Base-by-base conservation (phyloP, 2,888 invertebrate species). In the Aphodius granarius region DNA sequence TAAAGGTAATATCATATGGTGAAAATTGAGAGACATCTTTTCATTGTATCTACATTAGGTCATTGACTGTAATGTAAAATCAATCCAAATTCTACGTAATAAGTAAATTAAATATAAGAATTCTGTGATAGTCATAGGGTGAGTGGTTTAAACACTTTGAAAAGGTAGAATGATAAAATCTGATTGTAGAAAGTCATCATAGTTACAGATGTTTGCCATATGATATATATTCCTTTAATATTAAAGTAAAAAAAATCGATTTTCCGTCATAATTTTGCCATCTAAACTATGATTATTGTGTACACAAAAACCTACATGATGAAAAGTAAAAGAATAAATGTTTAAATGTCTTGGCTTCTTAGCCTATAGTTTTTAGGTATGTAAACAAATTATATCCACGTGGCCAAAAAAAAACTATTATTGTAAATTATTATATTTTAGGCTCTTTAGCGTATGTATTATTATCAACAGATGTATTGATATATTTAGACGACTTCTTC, bases 331-430 rank as follows among this genome's bases (percentile, higher is more conserved):
- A 65, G 22, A 68, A 81, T 86, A 83, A 86, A 84, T 87, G 87
- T 87, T 83, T 87, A 83, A 85, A 84, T 86, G 86, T 87, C 22
- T 84, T 83, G 85, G 86, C 86, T 86, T 85, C 78, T 85, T 86
- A 86, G 86, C 86, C 84, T 82, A 80, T 86, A 86, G 86, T 83
- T 85, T 84, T 79, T 82, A 82, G 80, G 68, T 65, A 21, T 68
- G 20, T 68, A 68, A 68, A 21, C 20, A 63, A 81, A 78, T 43
- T 43, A 43, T 80, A 85, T 86, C 86, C 86, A 86, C 85, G 86
- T 86, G 85, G 86, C 86, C 86, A 86, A 85, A 85, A 68, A 68
- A 68, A 68, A 68, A 68, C 22, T 21, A 68, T 19, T 21, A 68
- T 68, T 68, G 21, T 43, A 43, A 43, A 43, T 68, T 68, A 68